Evolutionary conservation across 2,113 vertebrate species (phyloP), one percentile per base, ranked within the genome.

Genomic region (Coryphaenoides rupestris): DNA sequence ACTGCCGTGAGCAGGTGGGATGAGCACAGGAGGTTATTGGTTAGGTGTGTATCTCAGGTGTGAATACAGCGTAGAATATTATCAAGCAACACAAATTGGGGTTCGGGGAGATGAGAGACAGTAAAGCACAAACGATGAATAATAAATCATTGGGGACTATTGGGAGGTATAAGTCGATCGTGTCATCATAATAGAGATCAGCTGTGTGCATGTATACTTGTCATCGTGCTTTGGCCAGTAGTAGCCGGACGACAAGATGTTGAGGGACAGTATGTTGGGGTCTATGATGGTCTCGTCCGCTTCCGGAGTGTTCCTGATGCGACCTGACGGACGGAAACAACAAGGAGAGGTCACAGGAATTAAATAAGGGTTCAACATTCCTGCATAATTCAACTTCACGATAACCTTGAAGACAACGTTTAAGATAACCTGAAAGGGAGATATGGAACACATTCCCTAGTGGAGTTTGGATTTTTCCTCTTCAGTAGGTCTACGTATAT

Each of bases 251-350:
- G 95, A 96, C 2, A 99, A 90, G 79, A 98, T 96, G 87, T 98
- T 98, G 83, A 99, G 92, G n/a, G 97, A 99, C 3, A 98, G 79
- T 79, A 99, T 98, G 89, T 98, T 98, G 65, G 97, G 96, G 75
- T 99, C 96, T 0, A 98, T 95, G 80, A 98, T 92, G 49, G 96
- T 97, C 74, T 99, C 97, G 0, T 98, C 96, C 0, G 93, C 94
- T 84, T 98, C 96, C 0, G 96, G 95, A 0, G 95, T 95, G 89
- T 95, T 99, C 74, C 97, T 89, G 80, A 99, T 98, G 10, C 97
- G 96, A 72, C 97, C 96, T 99, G 75, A 50, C 0, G 14, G 68
- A 19, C 58, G 4, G 14, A 80, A 3, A 71, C 64, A 2, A 61
- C 21, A 63, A 17, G 24, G 53, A 50, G 19, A 69, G 21, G 60